phyloP scores from a whole-genome alignment of 2,888 invertebrate species.

The Drosophila maculinotata region DNA sequence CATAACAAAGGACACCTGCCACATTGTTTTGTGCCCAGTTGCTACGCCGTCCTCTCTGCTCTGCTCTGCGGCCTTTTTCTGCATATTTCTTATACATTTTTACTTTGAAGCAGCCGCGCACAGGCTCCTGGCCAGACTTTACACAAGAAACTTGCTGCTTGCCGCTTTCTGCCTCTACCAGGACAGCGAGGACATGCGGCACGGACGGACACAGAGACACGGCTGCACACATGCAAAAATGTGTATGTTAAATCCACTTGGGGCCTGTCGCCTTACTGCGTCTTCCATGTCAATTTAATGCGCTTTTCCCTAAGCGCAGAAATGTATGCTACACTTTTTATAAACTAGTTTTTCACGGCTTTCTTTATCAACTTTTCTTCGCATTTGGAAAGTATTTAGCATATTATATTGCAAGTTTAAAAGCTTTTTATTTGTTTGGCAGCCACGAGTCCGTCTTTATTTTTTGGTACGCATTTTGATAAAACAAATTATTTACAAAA shows the following conservation, averaged over 20 bases:
- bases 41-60: background rate
- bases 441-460: background rate
- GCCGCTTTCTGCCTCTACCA: slow-evolving; percentile 14
- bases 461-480: no score
- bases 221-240: slow-evolving; percentile 15
- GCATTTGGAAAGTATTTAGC: slow-evolving; percentile 16
- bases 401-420: background rate
- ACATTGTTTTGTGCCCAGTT: slow-evolving; percentile 56
- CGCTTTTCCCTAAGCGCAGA: slow-evolving; percentile 41
- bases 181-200: no score
- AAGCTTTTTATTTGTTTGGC: no score
- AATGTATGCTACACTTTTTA: slow-evolving; percentile 51
- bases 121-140: slow-evolving; percentile 42
- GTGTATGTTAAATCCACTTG: slow-evolving; percentile 46
- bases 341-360: background rate
- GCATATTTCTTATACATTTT: slow-evolving; percentile 75
- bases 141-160: slow-evolving; percentile 44
- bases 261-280: slow-evolving; percentile 31
- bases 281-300: slow-evolving; percentile 51
- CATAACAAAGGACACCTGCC: slow-evolving; percentile 81
- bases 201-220: no score
- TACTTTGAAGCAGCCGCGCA: slow-evolving; percentile 62
- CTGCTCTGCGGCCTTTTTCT: slow-evolving; percentile 57
- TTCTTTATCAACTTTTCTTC: slow-evolving; percentile 12
- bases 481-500: no score